These are phyloP conservation scores for Syngnathus acus DNA, from an alignment of 2,797 vertebrate species.

Conservation along the genomic window DNA sequence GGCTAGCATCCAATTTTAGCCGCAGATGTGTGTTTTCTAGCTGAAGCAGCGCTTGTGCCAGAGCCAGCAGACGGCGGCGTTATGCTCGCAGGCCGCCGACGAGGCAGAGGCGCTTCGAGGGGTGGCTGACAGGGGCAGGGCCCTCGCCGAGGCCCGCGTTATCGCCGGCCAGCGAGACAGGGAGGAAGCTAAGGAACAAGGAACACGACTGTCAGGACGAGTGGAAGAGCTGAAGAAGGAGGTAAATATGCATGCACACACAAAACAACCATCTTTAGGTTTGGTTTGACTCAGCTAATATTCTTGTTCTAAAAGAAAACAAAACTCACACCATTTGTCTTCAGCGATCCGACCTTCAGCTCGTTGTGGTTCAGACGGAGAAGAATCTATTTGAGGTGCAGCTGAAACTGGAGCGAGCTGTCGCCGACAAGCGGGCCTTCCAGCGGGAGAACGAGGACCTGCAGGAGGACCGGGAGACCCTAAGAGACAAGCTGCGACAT, in stretches of 20 bases:
- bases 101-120: conserved; percentile 41
- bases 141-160: conserved; percentile 52
- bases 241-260: conserved; percentile 23
- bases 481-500: conserved; percentile 58
- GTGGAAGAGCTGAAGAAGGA: conserved; percentile 59
- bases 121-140: conserved; percentile 56
- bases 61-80: conserved; percentile 64
- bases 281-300: too few species aligned
- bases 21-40: conserved; percentile 27
- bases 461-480: conserved; percentile 52
- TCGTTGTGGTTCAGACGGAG: conserved; percentile 54
- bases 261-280: too few species aligned
- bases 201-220: conserved; percentile 50
- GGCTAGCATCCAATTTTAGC: conserved; percentile 23
- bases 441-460: conserved; percentile 55
- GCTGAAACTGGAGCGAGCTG: conserved; percentile 65
- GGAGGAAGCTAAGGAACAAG: conserved; percentile 46
- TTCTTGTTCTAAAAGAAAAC: too few species aligned
- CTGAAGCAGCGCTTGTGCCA: conserved; percentile 64
- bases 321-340: not conserved
- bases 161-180: conserved; percentile 48
- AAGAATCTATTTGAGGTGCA: conserved; percentile 66
- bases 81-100: conserved; percentile 53
- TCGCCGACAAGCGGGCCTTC: conserved; percentile 58
- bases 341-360: conserved; percentile 60